Percentiles rank a stretch among this genome's conserved stretches.
Conservation (phyloP, 2,797 vertebrate species). For the Mus caroli region DNA sequence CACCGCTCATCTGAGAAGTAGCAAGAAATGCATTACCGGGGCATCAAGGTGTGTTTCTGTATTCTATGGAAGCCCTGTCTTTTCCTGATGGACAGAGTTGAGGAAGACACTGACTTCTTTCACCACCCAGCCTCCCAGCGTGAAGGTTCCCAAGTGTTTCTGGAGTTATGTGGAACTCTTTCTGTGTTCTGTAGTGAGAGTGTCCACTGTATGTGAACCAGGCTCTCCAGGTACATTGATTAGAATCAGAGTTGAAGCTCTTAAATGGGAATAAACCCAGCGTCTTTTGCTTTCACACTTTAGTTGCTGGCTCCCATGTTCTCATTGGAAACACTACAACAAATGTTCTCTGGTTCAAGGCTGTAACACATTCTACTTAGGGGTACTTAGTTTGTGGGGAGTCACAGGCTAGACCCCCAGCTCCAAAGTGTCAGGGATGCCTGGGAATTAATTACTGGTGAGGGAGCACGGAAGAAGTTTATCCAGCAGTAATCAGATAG, state of each 20-base stretch:
- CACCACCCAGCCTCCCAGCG: not conserved
- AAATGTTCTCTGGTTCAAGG: not conserved
- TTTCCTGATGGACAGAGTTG: not conserved
- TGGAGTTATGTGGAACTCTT: not conserved
- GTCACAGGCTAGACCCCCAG: not conserved
- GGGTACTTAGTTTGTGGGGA: not conserved
- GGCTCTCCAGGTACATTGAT: not conserved
- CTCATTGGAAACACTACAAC: not conserved
- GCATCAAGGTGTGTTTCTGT: not conserved
- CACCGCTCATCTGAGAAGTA: not conserved
- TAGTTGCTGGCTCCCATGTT: not conserved
- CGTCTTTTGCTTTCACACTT: not conserved
- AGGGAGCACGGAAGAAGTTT: not conserved
- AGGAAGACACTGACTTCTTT: not conserved
- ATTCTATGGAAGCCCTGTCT: not conserved
- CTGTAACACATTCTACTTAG: not conserved
- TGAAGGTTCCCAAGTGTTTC: not conserved
- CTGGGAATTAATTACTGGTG: not conserved
- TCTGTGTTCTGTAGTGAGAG: not conserved
- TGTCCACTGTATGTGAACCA: not conserved
- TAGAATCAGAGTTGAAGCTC: slow-evolving; percentile 9
- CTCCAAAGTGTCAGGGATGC: not conserved
- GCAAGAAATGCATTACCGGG: not conserved
- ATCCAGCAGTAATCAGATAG: not conserved
- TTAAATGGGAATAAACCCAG: not conserved